Evolutionary conservation across 2,797 vertebrate genomes (phyloP), one percentile per base, ranked within the genome.

Genomic region (Acipenser transmontanus): DNA sequence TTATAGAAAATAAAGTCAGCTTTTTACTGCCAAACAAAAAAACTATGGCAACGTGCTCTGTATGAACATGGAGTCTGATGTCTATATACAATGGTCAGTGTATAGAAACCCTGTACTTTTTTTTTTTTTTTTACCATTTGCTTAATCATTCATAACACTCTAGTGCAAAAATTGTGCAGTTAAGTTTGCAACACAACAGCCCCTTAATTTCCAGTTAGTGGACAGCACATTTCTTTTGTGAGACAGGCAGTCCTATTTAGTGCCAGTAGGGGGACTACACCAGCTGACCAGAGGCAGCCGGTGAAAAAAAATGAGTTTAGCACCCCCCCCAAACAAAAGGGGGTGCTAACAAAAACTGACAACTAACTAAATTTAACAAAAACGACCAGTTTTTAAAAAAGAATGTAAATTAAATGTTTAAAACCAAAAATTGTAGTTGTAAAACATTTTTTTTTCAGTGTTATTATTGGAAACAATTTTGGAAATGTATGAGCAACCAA

Each of bases 91-190:
- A 87, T 91, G 89, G 79, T 89, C 78, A 84, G 71, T 77, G 79
- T 74, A 69, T 79, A 81, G 78, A 89, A 94, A 98, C 96, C 94
- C 96, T 97, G 95, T 96, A 87, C 90, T 81, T 81, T 79, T 78
- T 82, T 34, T 81, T 81, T 79, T 78, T 82, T 34, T 34, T 34
- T 4, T 34, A 80, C 79, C 79, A 80, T 76, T 81, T 84, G 80
- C 70, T 82, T 77, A 83, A 85, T 89, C 91, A 88, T 89, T 90
- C 87, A 84, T 86, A 90, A 95, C 89, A 94, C 88, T 87, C 90
- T 93, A 97, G 96, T 98, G 96, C 95, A 98, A 98, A 96, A 93
- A 91, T 95, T 98, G 96, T 98, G 95, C 94, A 84, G 94, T 92
- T 89, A 91, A 86, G 88, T 91, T 89, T 91, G 81, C 68, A 61